Evolutionary conservation across 2,797 vertebrate species (phyloP).

Genomic region (Aldrovandia affinis): DNA sequence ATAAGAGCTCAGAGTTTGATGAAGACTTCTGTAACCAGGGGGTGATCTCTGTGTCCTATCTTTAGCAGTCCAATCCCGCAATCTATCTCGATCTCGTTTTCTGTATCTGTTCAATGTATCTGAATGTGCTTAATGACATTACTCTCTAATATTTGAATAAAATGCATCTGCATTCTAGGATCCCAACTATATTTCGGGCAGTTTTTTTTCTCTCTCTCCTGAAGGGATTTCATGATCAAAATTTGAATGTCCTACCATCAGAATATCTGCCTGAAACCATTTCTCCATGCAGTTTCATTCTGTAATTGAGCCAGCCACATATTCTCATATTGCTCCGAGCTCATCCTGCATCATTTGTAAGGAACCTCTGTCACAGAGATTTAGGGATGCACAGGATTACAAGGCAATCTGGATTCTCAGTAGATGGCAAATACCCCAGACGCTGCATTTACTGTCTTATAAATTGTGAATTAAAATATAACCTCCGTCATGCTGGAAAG

Average conservation of each 20-base stretch:
- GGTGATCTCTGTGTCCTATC: slow-evolving; percentile 38
- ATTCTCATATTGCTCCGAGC: slow-evolving; percentile 46
- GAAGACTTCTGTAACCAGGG: slow-evolving; percentile 15
- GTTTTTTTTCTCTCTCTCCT: too few relatives aligned
- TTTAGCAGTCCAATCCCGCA: slow-evolving; percentile 32
- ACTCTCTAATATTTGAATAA: not conserved
- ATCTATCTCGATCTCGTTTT: slow-evolving; percentile 5
- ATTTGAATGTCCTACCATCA: not conserved
- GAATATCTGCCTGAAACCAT: not conserved
- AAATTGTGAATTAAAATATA: slow-evolving; percentile 37
- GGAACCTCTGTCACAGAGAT: slow-evolving; percentile 35
- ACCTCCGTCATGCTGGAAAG: slow-evolving; percentile 20
- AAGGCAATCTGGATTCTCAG: slow-evolving; percentile 33
- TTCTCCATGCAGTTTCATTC: slow-evolving; percentile 41
- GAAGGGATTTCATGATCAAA: not conserved
- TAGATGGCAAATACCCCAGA: slow-evolving; percentile 30
- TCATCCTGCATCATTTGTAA: slow-evolving; percentile 35
- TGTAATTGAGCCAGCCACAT: slow-evolving; percentile 49
- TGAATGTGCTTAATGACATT: not conserved
- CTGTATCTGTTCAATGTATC: not conserved
- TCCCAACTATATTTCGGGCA: not conserved
- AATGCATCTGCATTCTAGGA: not conserved
- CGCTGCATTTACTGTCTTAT: slow-evolving; percentile 34
- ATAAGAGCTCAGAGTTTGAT: slow-evolving; percentile 46
- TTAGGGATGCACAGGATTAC: slow-evolving; percentile 23